Conservation (phyloP, 2,888 invertebrate genomes). For the Lymantria monacha region DNA sequence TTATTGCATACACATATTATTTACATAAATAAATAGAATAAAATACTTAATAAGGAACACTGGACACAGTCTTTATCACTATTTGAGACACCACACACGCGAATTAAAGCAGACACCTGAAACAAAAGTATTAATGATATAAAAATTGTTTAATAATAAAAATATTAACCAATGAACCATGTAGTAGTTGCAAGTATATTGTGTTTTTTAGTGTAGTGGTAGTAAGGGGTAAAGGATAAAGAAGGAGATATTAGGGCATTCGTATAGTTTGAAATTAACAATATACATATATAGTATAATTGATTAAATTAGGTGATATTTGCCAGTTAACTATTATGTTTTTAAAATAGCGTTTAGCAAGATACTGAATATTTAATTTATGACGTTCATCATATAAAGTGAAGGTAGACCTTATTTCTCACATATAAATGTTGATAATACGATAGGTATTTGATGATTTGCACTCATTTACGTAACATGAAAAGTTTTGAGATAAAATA, state of each 20-base stretch:
- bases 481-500: no score
- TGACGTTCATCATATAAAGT: no score
- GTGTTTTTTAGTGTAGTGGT: conserved; percentile 10
- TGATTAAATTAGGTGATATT: no score
- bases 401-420: no score
- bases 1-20: conserved; percentile 64
- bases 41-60: conserved; percentile 75
- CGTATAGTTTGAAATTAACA: conserved; percentile 44
- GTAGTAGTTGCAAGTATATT: conserved; percentile 6
- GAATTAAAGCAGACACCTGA: conserved; percentile 64
- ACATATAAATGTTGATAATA: no score
- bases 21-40: conserved; percentile 55
- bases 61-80: conserved; percentile 81
- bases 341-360: no score
- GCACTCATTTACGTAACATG: no score
- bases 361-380: no score
- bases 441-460: no score
- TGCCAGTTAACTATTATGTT: no score
- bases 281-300: background rate
- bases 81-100: conserved; percentile 69
- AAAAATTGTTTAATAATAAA: background rate
- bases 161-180: background rate
- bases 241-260: conserved; percentile 5
- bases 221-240: conserved; percentile 16
- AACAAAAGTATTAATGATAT: conserved; percentile 55